phyloP scores from a whole-genome alignment of 2,797 vertebrate species.

The Ambastaia sidthimunki region DNA sequence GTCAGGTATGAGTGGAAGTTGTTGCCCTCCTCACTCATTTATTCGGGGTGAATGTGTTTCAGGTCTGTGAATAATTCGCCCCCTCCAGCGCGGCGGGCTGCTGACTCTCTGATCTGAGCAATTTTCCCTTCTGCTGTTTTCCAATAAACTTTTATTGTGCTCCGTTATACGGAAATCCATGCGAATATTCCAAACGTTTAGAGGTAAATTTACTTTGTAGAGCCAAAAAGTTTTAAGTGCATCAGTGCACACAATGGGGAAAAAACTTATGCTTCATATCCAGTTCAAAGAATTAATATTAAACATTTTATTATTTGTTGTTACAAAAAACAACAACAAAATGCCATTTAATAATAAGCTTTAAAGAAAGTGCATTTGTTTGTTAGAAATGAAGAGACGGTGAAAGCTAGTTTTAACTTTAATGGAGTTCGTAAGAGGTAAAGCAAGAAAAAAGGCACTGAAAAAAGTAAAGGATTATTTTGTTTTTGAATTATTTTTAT shows the following conservation, averaged over 20 bases:
- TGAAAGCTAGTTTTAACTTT: background rate
- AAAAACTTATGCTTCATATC: background rate
- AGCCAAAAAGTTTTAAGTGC: conserved; percentile 5
- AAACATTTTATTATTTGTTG: background rate
- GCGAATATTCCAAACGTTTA: conserved; percentile 45
- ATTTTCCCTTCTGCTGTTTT: conserved; percentile 61
- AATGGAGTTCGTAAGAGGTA: background rate
- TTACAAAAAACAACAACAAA: background rate
- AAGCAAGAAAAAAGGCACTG: background rate
- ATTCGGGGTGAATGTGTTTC: conserved; percentile 43
- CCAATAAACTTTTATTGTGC: conserved; percentile 60
- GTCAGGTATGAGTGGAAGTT: too few species aligned
- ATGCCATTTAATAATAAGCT: background rate
- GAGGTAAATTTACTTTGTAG: conserved; percentile 1
- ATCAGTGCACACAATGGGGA: background rate
- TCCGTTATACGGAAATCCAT: conserved; percentile 60
- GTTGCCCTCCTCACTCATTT: conserved; percentile 48
- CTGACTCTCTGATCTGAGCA: conserved; percentile 61
- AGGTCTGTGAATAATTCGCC: conserved; percentile 52
- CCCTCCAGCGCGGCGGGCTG: conserved; percentile 38
- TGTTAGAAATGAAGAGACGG: background rate
- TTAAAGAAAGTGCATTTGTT: background rate
- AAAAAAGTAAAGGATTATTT: conserved; percentile 66
- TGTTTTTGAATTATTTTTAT: conserved; percentile 65
- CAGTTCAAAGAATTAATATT: background rate